phyloP scores from a whole-genome alignment of 2,797 vertebrate genomes.

The Sebastes trivittatus region DNA sequence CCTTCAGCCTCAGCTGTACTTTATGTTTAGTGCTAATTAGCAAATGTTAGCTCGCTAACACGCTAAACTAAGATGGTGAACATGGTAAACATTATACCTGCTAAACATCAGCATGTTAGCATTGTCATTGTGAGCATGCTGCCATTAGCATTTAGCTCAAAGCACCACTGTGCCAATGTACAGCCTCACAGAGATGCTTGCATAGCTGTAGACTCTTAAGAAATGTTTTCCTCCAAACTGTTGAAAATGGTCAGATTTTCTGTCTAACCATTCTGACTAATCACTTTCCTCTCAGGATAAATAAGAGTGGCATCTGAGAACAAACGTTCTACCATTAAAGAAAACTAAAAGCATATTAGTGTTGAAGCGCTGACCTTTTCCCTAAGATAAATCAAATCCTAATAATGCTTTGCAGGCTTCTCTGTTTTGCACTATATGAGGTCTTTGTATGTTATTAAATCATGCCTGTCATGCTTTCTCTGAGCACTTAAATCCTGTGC shows the following conservation, averaged over 20 bases:
- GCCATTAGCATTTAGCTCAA: background rate
- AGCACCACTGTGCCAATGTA: background rate
- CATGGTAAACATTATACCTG: background rate
- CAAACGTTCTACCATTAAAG: background rate
- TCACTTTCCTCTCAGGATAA: background rate
- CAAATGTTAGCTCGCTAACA: background rate
- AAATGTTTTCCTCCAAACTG: background rate
- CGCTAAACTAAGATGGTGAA: background rate
- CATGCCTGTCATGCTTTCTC: background rate
- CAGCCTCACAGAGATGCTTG: background rate
- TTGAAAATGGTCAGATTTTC: background rate
- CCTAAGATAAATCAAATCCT: slow-evolving; percentile 19
- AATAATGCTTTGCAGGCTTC: background rate
- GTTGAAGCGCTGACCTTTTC: slow-evolving; percentile 21
- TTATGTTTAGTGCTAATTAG: background rate
- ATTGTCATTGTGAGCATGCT: background rate
- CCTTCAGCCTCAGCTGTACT: background rate
- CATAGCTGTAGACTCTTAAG: background rate
- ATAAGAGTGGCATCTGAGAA: background rate
- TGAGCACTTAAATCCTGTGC: background rate
- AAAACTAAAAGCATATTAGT: slow-evolving; percentile 5
- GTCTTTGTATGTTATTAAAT: background rate
- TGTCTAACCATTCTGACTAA: slow-evolving; percentile 4
- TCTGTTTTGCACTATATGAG: background rate
- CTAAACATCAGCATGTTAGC: background rate